phyloP scores from a whole-genome alignment of 2,113 vertebrate species.

The Bubo bubo region DNA sequence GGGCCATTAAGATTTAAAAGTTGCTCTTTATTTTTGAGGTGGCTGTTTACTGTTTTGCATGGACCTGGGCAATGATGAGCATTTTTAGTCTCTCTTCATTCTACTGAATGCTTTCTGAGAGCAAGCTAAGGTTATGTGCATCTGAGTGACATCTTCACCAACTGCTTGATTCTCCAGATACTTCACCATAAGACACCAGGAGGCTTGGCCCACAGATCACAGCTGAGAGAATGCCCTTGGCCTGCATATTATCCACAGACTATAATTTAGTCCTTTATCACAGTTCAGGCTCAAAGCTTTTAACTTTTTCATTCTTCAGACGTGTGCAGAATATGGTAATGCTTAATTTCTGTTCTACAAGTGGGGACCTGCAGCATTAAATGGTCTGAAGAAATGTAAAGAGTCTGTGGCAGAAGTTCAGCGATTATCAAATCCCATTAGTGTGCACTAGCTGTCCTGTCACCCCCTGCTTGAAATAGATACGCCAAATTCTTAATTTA shows the following conservation, averaged over 20 bases:
- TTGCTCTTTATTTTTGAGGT: neutral
- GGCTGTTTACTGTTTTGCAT: neutral
- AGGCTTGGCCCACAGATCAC: neutral
- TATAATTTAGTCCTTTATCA: neutral
- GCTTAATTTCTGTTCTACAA: neutral
- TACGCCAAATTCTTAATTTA: neutral
- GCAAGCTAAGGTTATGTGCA: neutral
- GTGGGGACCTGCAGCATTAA: neutral
- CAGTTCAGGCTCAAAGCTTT: neutral
- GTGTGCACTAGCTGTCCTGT: neutral
- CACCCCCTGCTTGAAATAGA: neutral
- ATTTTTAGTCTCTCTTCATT: neutral
- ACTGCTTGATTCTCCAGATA: neutral
- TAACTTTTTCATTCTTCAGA: neutral
- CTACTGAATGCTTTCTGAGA: neutral
- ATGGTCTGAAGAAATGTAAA: neutral
- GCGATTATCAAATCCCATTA: neutral
- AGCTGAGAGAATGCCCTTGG: neutral
- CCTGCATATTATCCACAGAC: neutral
- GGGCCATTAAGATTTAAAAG: neutral
- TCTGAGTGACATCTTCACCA: neutral
- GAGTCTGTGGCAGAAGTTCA: neutral
- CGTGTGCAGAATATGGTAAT: neutral
- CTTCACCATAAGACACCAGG: neutral
- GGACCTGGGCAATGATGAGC: neutral